These are phyloP conservation scores for Plestiodon gilberti DNA, from an alignment of 2,113 vertebrate genomes.

Conservation along the genomic window DNA sequence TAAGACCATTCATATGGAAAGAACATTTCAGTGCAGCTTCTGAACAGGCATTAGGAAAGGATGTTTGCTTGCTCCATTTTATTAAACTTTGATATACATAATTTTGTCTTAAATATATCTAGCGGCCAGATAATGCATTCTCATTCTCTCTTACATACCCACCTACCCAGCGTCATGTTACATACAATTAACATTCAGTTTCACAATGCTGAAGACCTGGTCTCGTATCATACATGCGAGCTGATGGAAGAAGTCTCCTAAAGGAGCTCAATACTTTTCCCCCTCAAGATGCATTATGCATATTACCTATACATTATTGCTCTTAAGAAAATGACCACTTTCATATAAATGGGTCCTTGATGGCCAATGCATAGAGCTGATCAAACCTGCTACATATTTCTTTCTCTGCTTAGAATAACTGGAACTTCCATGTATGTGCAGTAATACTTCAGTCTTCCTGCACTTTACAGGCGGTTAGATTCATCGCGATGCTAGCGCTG, in stretches of 20 bases:
- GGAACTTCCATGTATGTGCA: no score
- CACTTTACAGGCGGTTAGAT: no score
- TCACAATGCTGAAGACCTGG: background rate
- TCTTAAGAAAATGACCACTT: background rate
- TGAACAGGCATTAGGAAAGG: background rate
- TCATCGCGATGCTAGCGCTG: no score
- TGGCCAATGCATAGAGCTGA: background rate
- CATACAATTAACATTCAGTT: background rate
- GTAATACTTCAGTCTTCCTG: no score
- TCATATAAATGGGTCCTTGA: background rate
- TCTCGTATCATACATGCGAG: background rate
- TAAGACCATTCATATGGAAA: background rate
- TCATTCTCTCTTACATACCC: background rate
- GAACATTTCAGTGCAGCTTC: background rate
- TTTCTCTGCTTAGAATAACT: no score
- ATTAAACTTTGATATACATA: background rate
- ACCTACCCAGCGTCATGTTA: background rate
- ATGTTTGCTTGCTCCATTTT: background rate
- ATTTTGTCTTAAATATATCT: background rate
- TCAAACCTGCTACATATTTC: no score
- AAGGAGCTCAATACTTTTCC: background rate
- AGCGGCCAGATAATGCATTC: background rate
- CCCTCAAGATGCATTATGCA: no score
- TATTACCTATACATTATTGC: no score
- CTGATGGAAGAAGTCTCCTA: background rate